phyloP scores from a whole-genome alignment of 2,888 invertebrate species.

The Drosophila anceps region DNA sequence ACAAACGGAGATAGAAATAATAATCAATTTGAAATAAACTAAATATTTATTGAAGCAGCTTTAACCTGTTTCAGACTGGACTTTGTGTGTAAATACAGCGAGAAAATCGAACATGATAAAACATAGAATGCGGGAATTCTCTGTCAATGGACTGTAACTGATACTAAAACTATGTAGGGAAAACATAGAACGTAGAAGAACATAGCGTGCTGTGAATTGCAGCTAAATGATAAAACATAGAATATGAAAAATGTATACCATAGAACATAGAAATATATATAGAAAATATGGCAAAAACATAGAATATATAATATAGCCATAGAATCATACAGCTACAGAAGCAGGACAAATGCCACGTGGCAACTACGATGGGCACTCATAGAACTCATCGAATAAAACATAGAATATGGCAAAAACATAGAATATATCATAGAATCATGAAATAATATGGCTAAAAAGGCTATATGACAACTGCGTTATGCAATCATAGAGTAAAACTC shows the following conservation, averaged over 20 bases:
- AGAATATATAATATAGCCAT: no score
- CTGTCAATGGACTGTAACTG: background rate
- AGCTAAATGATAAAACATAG: background rate
- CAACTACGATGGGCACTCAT: no score
- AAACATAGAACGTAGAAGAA: background rate
- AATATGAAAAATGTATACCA: background rate
- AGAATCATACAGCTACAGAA: background rate
- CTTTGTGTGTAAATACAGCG: background rate
- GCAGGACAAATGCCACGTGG: no score
- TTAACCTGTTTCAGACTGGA: background rate
- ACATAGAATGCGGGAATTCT: background rate
- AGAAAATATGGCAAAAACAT: no score
- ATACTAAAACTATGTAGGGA: background rate
- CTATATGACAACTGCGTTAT: no score
- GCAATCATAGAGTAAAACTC: no score
- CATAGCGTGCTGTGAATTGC: no score
- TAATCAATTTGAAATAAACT: background rate
- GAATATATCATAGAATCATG: background rate
- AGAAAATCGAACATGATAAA: background rate
- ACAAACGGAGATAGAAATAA: background rate
- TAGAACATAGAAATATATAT: background rate
- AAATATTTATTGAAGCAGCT: background rate
- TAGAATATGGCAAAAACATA: slow-evolving; percentile 3
- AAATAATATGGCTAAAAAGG: background rate
- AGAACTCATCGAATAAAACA: no score